Evolutionary conservation across 1,140 invertebrate species (phyloP).

Genomic region (Camponotus pennsylvanicus): DNA sequence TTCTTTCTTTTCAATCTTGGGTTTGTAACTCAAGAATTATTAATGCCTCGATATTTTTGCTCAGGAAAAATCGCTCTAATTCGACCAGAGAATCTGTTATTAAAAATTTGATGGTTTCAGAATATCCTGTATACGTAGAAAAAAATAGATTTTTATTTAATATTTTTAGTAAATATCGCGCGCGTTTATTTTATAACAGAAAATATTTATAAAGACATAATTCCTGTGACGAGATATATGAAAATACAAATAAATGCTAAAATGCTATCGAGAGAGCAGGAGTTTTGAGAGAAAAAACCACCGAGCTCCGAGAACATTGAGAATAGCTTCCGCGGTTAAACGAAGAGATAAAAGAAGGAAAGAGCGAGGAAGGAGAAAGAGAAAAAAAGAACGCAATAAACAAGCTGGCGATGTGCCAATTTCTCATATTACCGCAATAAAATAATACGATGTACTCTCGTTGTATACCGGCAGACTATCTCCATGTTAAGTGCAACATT

Average conservation of each 20-base stretch:
- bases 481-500: conserved; percentile 37
- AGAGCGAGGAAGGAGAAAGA: not conserved
- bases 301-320: not conserved
- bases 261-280: not conserved
- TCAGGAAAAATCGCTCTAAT: too few relatives aligned
- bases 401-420: conserved; percentile 45
- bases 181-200: too few relatives aligned
- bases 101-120: too few relatives aligned
- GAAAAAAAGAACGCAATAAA: conserved; percentile 35
- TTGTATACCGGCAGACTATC: conserved; percentile 16
- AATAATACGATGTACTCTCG: conserved; percentile 3
- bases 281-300: conserved; percentile 8
- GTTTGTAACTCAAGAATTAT: too few relatives aligned
- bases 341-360: too few relatives aligned
- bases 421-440: conserved; percentile 48
- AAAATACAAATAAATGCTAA: not conserved
- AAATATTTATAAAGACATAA: not conserved
- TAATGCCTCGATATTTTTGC: too few relatives aligned
- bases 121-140: too few relatives aligned
- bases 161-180: too few relatives aligned
- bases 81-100: too few relatives aligned
- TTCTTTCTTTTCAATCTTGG: too few relatives aligned
- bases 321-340: not conserved
- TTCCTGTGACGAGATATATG: not conserved
- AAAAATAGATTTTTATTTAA: too few relatives aligned